These are phyloP conservation scores for Limnodromus scolopaceus DNA, from an alignment of 2,797 vertebrate genomes.

Conservation along the genomic window DNA sequence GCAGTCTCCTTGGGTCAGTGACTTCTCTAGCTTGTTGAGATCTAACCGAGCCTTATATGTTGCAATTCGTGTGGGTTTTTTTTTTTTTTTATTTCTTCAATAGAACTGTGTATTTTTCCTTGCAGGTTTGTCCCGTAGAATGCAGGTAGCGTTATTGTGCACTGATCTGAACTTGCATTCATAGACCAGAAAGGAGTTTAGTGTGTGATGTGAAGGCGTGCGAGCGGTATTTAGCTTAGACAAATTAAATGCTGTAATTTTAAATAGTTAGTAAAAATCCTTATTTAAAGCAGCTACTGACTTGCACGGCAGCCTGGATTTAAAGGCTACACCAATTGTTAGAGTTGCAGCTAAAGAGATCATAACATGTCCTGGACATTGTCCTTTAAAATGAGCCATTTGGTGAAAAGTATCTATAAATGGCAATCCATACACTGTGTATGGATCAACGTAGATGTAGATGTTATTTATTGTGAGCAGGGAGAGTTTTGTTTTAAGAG, in stretches of 20 bases:
- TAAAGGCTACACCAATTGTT: background rate
- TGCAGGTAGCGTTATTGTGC: background rate
- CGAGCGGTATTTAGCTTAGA: background rate
- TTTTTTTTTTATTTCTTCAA: background rate
- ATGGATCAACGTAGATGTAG: background rate
- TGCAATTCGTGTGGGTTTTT: fast-evolving
- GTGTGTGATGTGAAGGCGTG: background rate
- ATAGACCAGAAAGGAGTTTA: background rate
- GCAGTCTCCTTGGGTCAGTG: background rate
- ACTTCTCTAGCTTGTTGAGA: background rate
- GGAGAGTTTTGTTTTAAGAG: background rate
- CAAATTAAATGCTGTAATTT: background rate
- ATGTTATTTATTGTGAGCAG: background rate
- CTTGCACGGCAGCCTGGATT: background rate
- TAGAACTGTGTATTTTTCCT: background rate
- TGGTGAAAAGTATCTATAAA: background rate
- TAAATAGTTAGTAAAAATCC: background rate
- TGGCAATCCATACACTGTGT: background rate
- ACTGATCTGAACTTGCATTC: constrained; percentile 24
- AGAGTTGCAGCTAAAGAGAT: background rate
- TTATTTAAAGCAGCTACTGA: background rate
- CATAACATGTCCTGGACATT: background rate
- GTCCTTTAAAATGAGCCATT: background rate
- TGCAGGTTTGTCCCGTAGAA: constrained; percentile 1
- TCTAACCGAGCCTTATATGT: background rate